Evolutionary conservation across 2,888 invertebrate genomes (phyloP), one percentile per base, ranked within the genome.

Genomic region (Selenia dentaria): DNA sequence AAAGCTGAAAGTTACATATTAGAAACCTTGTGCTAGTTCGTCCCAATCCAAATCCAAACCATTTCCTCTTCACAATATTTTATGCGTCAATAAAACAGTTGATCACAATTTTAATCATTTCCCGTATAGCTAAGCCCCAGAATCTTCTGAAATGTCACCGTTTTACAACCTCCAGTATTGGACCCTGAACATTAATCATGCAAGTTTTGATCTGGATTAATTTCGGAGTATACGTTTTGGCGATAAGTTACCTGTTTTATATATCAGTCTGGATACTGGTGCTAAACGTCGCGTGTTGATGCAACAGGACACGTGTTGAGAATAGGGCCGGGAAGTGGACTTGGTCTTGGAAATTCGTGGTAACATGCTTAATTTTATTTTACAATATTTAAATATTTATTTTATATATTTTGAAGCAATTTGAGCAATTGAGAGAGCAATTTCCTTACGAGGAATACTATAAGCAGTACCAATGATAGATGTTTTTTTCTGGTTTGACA

Each of bases 211-310:
- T 33, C 8, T 27, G 33, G 33, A 27, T 53, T 46, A 46, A 49
- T 53, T 36, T 32, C 16, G 34, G 28, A 20, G n/a, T 10, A 34
- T 42, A 22, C 8, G 22, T 8, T 42, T 18, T 16, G 18, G 35
- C 36, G n/a, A 39, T 57, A 55, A 32, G 31, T 52, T 52, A 62
- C 58, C 55, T 62, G 57, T 42, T 62, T 57, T 58, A 59, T 57
- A 38, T 49, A 40, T 42, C 39, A 34, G 53, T 49, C 40, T 14
- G 24, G 13, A 11, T 0, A 28, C 38, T 26, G 14, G 42, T 36
- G 35, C 34, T 54, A 44, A 52, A 41, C 29, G 54, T 56, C 51
- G 37, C 31, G 33, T 25, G 6, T 11, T 54, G 47, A 57, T 47
- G 35, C 20, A 35, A 12, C 34, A 48, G 40, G 48, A 43, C 51